Conservation (phyloP, 2,888 invertebrate genomes). For the Lasioglossum zephyrum region DNA sequence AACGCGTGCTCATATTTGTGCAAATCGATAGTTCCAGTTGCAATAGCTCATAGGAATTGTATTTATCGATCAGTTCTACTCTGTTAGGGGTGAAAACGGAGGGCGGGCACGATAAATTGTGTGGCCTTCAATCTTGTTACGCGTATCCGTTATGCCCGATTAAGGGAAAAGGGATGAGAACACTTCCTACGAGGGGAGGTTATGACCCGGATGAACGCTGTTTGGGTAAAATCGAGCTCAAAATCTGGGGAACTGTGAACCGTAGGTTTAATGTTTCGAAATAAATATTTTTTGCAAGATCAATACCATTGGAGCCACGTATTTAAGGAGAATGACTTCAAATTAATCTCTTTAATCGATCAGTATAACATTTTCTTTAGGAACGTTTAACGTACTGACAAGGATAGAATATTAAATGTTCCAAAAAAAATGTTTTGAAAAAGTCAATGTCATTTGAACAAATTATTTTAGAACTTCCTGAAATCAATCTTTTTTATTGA, state of each 20-base stretch:
- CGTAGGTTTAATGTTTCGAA: neutral
- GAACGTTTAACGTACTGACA: neutral
- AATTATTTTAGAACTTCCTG: neutral
- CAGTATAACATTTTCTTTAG: neutral
- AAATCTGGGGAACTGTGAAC: neutral
- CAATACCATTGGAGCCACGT: neutral
- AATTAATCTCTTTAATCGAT: neutral
- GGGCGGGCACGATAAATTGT: conserved; percentile 13
- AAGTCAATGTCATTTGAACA: neutral
- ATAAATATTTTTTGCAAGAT: neutral
- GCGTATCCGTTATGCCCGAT: conserved; percentile 13
- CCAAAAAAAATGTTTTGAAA: neutral
- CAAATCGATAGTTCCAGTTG: neutral
- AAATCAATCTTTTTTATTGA: neutral
- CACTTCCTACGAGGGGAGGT: neutral
- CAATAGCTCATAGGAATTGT: conserved; percentile 17
- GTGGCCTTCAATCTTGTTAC: conserved; percentile 6
- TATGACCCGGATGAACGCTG: neutral
- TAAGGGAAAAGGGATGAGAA: conserved; percentile 14
- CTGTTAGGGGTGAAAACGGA: conserved; percentile 17
- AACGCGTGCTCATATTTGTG: neutral
- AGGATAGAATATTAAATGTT: no score
- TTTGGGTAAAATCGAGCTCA: neutral
- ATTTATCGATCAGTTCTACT: conserved; percentile 25
- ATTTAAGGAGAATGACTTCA: neutral